Conservation (phyloP, 2,797 vertebrate species). For the Rallus crepitans region DNA sequence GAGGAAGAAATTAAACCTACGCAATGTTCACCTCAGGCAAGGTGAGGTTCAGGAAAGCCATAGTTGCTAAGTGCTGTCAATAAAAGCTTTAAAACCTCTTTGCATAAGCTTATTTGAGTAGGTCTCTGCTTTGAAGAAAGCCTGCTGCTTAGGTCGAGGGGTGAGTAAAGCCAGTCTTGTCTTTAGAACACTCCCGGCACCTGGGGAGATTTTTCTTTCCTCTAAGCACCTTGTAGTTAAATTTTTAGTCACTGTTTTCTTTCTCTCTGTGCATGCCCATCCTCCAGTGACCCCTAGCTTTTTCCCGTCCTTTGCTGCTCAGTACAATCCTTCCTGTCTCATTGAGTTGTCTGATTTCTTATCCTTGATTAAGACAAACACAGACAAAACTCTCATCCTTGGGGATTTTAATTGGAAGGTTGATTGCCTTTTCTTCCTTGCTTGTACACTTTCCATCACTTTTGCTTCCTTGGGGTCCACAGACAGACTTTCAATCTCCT, state of each 20-base stretch:
- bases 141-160: conserved; percentile 62
- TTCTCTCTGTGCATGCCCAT: not conserved
- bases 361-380: conserved; percentile 56
- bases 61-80: conserved; percentile 65
- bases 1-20: conserved; percentile 4
- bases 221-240: conserved; percentile 53
- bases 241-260: conserved; percentile 64
- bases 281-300: conserved; percentile 35
- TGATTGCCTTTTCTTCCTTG: conserved; percentile 52
- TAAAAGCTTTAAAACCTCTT: conserved; percentile 62
- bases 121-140: conserved; percentile 58
- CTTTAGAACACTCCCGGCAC: conserved; percentile 51
- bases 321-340: conserved; percentile 39
- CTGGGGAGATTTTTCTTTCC: conserved; percentile 64
- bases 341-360: conserved; percentile 49
- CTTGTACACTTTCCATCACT: conserved; percentile 49
- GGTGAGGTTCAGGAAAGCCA: conserved; percentile 38
- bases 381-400: conserved; percentile 37
- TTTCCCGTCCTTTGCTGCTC: not conserved
- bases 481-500: not conserved
- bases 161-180: conserved; percentile 56
- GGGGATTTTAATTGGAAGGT: conserved; percentile 41
- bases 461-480: conserved; percentile 35
- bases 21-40: conserved; percentile 17
- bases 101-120: conserved; percentile 60